Evolutionary conservation across 2,888 invertebrate genomes (phyloP), one percentile per base, ranked within the genome.

Genomic region (Aspidiotus destructor): DNA sequence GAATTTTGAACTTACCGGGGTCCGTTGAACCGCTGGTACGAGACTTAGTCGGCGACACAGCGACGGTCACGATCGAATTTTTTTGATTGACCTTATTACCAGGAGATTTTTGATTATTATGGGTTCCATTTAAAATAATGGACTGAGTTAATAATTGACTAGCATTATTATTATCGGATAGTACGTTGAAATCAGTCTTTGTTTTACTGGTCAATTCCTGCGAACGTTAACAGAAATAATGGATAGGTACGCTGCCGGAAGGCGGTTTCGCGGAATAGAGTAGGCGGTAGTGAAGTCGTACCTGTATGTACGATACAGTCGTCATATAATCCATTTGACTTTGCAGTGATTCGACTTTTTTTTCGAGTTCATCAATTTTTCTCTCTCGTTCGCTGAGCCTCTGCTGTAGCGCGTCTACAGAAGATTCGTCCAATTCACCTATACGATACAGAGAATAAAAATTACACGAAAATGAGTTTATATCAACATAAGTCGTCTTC

Each of bases 301-400:
- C 69, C 52, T 69, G 69, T 17, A 62, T 62, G n/a, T 55, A 44
- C 3, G 53, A 53, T 15, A 64, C 60, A 28, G 73, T 73, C 13
- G 48, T 48, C 16, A 28, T 5, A 48, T 67, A 48, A 17, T 60
- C 58, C 15, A 78, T 74, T 53, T 74, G 73, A 67, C 76, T 74
- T 74, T 81, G 78, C 60, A 82, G 75, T 41, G 78, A 77, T 53
- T 73, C 73, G 6, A 81, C 77, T 69, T 76, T 77, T 48, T 77
- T 77, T 13, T 77, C 76, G 58, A 78, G 77, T 64, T 79, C 78
- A 40, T 75, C 74, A 17, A 79, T 72, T 68, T 75, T 74, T 61
- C 74, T 75, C 17, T 77, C 76, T 58, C 78, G 77, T 69, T 80
- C 80, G n/a, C 76, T 76, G 48, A 76, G 73, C 16, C 52, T 52